Evolutionary conservation across 2,797 vertebrate genomes (phyloP).

Genomic region (Anabas testudineus): DNA sequence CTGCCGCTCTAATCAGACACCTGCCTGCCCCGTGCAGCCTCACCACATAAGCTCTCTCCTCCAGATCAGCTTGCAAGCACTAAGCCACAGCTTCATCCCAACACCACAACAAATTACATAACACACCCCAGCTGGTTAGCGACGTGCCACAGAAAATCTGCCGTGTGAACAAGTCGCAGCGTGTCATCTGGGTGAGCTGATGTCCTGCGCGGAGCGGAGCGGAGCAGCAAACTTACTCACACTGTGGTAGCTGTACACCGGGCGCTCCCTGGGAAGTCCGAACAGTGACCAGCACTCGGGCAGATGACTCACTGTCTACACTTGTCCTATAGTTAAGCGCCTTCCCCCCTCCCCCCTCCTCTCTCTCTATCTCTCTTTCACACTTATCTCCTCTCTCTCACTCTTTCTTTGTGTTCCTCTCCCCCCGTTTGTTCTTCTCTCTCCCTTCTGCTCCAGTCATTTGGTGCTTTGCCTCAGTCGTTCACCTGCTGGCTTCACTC

Average conservation of each 20-base stretch:
- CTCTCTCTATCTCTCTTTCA: conserved; percentile 1
- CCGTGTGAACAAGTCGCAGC: conserved; percentile 31
- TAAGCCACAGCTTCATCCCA: conserved; percentile 68
- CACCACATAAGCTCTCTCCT: conserved; percentile 44
- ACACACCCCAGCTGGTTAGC: conserved; percentile 62
- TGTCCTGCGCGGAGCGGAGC: conserved; percentile 40
- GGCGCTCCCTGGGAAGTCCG: conserved; percentile 55
- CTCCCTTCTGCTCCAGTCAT: conserved; percentile 41
- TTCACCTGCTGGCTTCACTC: conserved; percentile 78
- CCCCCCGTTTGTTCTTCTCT: conserved; percentile 7
- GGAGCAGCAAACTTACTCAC: conserved; percentile 68
- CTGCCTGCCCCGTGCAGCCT: conserved; percentile 37
- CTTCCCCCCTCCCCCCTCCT: conserved; percentile 22
- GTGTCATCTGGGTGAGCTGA: conserved; percentile 25
- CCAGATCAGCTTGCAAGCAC: conserved; percentile 60
- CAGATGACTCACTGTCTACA: conserved; percentile 65
- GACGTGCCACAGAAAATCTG: conserved; percentile 31
- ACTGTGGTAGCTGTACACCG: conserved; percentile 32
- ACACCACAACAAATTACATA: conserved; percentile 78
- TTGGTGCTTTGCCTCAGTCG: conserved; percentile 55
- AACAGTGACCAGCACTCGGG: conserved; percentile 49
- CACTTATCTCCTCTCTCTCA: conserved; percentile 14
- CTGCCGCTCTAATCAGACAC: conserved; percentile 43
- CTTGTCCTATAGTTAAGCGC: conserved; percentile 42
- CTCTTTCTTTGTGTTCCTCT: conserved; percentile 1